A percentile compares a stretch with the other conserved stretches of the same genome.
phyloP scores from a whole-genome alignment of 2,797 vertebrate species.

The Paguma larvata region DNA sequence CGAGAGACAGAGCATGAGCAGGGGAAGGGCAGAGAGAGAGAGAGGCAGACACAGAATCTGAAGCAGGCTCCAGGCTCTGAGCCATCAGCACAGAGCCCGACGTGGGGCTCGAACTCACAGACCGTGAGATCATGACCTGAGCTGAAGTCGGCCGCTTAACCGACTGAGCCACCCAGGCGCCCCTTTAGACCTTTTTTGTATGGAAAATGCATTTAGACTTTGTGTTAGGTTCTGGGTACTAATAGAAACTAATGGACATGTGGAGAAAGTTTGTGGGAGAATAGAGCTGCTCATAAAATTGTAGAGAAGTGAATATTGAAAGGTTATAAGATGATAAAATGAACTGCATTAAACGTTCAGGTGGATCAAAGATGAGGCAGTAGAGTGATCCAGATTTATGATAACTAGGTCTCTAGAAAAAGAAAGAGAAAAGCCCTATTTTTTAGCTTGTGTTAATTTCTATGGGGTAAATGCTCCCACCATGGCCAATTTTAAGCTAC shows the following conservation, averaged over 20 bases:
- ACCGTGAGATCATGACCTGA: no score
- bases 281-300: background rate
- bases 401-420: background rate
- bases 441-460: background rate
- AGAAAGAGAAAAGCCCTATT: background rate
- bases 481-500: background rate
- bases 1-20: no score
- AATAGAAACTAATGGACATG: background rate
- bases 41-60: no score
- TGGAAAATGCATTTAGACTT: background rate
- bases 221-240: background rate
- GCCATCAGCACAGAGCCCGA: no score
- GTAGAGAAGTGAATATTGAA: conserved; percentile 20
- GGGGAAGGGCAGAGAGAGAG: no score
- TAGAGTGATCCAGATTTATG: background rate
- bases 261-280: background rate
- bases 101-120: no score
- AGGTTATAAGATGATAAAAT: background rate
- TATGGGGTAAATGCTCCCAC: background rate
- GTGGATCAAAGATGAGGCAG: background rate
- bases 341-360: conserved; percentile 6
- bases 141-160: no score
- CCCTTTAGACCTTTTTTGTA: background rate
- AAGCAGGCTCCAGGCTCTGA: no score
- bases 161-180: no score